Evolutionary conservation across 2,888 invertebrate species (phyloP).

Genomic region (Dimorphilus gyrociliatus): DNA sequence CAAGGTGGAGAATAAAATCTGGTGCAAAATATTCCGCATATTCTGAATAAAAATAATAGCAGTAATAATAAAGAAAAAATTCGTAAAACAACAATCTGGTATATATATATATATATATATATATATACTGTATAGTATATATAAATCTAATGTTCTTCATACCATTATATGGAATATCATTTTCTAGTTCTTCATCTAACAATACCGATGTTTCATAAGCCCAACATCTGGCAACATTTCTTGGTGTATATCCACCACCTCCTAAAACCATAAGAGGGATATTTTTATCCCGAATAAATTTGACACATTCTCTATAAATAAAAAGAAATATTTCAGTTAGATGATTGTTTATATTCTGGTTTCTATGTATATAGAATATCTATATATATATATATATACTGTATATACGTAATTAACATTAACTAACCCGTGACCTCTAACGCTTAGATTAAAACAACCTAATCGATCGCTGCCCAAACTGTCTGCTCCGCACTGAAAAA

Average conservation of each 20-base stretch:
- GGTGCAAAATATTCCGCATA: constrained; percentile 94
- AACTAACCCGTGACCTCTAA: constrained; percentile 67
- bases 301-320: constrained; percentile 62
- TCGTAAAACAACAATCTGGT: constrained; percentile 1
- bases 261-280: constrained; percentile 79
- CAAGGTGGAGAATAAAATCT: constrained; percentile 86
- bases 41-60: constrained; percentile 41
- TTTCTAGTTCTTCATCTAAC: constrained; percentile 74
- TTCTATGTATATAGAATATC: too few relatives aligned
- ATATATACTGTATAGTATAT: too few relatives aligned
- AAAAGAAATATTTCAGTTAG: too few relatives aligned
- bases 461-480: constrained; percentile 83
- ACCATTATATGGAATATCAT: constrained; percentile 76
- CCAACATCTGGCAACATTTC: constrained; percentile 97
- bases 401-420: background rate
- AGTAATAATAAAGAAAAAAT: constrained; percentile 3
- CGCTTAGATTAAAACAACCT: constrained; percentile 88
- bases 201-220: constrained; percentile 90
- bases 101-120: too few relatives aligned
- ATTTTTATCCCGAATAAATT: constrained; percentile 77
- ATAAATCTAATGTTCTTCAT: too few relatives aligned
- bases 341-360: too few relatives aligned
- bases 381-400: too few relatives aligned
- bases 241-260: constrained; percentile 69
- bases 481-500: constrained; percentile 81